Conservation (phyloP, 1,140 invertebrate genomes). For the Mylabris phalerata region DNA sequence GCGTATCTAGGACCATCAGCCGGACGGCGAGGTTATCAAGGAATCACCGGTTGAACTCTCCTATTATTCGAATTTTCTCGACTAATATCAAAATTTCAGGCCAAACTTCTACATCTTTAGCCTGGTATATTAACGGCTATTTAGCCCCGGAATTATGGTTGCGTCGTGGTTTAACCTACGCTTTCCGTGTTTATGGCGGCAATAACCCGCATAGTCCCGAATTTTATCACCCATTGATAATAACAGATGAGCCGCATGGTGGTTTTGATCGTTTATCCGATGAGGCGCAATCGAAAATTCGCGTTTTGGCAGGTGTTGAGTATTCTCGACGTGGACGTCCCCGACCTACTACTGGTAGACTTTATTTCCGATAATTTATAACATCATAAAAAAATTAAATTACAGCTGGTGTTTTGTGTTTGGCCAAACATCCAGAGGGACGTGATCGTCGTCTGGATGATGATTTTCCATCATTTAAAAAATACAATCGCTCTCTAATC, state of each 20-base stretch:
- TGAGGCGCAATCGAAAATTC: slow-evolving; percentile 60
- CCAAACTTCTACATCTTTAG: slow-evolving; percentile 52
- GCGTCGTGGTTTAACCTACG: slow-evolving; percentile 76
- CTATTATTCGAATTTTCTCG: not conserved
- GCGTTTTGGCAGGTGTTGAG: slow-evolving; percentile 80
- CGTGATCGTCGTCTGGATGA: slow-evolving; percentile 73
- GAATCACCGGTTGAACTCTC: slow-evolving; percentile 44
- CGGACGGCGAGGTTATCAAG: slow-evolving; percentile 67
- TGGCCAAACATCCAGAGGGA: slow-evolving; percentile 55
- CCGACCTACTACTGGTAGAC: slow-evolving; percentile 61
- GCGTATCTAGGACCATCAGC: slow-evolving; percentile 76
- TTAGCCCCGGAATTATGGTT: slow-evolving; percentile 82
- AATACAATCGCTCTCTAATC: slow-evolving; percentile 70
- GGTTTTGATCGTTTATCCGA: slow-evolving; percentile 70
- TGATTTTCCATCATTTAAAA: slow-evolving; percentile 69
- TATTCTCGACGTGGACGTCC: slow-evolving; percentile 72
- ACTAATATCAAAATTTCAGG: slow-evolving; percentile 32
- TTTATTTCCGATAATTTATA: not conserved
- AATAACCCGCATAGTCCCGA: slow-evolving; percentile 84
- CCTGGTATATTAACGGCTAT: slow-evolving; percentile 85
- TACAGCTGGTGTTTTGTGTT: slow-evolving; percentile 69
- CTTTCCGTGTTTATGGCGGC: slow-evolving; percentile 74
- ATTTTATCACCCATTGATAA: slow-evolving; percentile 87
- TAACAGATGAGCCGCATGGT: slow-evolving; percentile 79
- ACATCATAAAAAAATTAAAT: slow-evolving; percentile 6